Percentiles rank a stretch among this genome's conserved stretches.
Evolutionary conservation across 2,797 vertebrate genomes (phyloP).

Genomic region (Propithecus deckenii): DNA sequence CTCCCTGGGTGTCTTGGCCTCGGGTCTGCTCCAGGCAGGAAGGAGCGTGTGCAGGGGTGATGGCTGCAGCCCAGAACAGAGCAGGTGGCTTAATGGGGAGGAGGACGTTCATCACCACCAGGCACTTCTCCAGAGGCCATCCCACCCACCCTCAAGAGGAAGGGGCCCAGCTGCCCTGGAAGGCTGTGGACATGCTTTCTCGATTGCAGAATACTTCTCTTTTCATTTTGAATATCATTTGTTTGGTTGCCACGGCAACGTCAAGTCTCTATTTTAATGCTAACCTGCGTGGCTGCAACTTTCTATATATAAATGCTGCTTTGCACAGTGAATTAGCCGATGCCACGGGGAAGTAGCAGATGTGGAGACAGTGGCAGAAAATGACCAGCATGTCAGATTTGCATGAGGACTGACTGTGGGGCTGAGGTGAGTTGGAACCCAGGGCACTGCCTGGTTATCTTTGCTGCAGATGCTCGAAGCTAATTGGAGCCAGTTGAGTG

Average conservation of each 20-base stretch:
- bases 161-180: constrained; percentile 65
- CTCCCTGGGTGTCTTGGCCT: neutral
- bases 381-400: constrained; percentile 66
- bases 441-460: neutral
- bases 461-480: neutral
- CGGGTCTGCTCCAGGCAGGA: neutral
- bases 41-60: neutral
- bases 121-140: neutral
- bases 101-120: neutral
- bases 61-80: neutral
- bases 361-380: constrained; percentile 74
- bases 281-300: constrained; percentile 86
- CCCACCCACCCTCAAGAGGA: constrained; percentile 45
- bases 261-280: constrained; percentile 77
- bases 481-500: neutral
- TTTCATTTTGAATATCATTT: constrained; percentile 80
- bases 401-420: neutral
- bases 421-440: constrained; percentile 68
- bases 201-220: constrained; percentile 69
- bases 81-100: constrained; percentile 15
- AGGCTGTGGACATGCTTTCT: constrained; percentile 71
- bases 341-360: constrained; percentile 80
- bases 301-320: constrained; percentile 88
- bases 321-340: constrained; percentile 83
- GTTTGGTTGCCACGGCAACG: constrained; percentile 83